Evolutionary conservation across 2,888 invertebrate genomes (phyloP).

Genomic region (Atrina japonica): DNA sequence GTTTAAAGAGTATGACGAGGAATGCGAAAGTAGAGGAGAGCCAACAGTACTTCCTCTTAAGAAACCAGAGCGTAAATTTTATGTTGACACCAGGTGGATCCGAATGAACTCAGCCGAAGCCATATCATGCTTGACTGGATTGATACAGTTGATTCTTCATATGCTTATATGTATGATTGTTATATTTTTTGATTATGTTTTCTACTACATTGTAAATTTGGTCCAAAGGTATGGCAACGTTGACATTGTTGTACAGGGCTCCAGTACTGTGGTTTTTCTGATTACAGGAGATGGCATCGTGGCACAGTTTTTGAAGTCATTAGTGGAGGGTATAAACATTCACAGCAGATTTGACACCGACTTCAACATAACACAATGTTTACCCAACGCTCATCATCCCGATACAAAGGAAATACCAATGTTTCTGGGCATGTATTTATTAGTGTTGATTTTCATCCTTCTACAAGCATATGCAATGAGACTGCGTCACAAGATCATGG

Average conservation of each 20-base stretch:
- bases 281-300: slow-evolving; percentile 54
- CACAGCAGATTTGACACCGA: slow-evolving; percentile 41
- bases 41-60: slow-evolving; percentile 64
- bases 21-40: slow-evolving; percentile 43
- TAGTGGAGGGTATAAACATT: slow-evolving; percentile 47
- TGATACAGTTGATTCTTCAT: slow-evolving; percentile 61
- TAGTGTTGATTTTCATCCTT: slow-evolving; percentile 46
- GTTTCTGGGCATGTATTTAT: slow-evolving; percentile 39
- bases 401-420: slow-evolving; percentile 39
- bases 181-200: slow-evolving; percentile 63
- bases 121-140: slow-evolving; percentile 55
- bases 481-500: slow-evolving; percentile 47
- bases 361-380: slow-evolving; percentile 51
- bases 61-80: slow-evolving; percentile 60
- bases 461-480: slow-evolving; percentile 56
- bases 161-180: slow-evolving; percentile 58
- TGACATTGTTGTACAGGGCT: slow-evolving; percentile 51
- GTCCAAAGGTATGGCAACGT: slow-evolving; percentile 62
- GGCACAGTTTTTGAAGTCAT: slow-evolving; percentile 45
- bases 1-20: slow-evolving; percentile 60
- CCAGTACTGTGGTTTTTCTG: slow-evolving; percentile 38
- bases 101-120: slow-evolving; percentile 58
- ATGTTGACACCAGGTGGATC: slow-evolving; percentile 60
- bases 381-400: slow-evolving; percentile 51
- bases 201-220: slow-evolving; percentile 67